Base-by-base conservation (phyloP, 2,113 vertebrate species). In the human region DNA sequence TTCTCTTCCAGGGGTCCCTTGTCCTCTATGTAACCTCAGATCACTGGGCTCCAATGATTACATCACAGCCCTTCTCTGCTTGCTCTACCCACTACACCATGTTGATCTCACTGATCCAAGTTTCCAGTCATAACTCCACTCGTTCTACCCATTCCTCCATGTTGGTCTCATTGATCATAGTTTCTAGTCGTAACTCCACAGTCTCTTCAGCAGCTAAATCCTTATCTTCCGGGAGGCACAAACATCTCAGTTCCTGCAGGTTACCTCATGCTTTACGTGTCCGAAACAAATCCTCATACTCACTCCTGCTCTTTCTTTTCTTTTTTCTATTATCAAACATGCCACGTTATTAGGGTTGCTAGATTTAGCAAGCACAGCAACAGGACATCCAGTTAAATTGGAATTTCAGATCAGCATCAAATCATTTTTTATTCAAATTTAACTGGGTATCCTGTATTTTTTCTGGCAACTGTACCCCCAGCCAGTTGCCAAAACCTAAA, bases 61-160 rank as follows among this genome's bases (percentile, higher is more conserved):
- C 27, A 14, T 64, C 61, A 64, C 61, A 64, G 61, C 12, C 12
- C 61, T 64, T 30, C 61, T 64, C 61, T 64, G 61, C 61, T 64
- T 13, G 5, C 27, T 64, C 61, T 30, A 30, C 27, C 61, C 12
- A 18, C 61, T 64, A 13, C 12, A 12, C 61, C 27, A 57, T 8
- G 1, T 25, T 13, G 59, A 10, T 17, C 2, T 43, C 23, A 25
- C 27, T 64, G 61, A 64, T 45, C 6, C 23, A 32, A 1, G 27
- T n/a, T 40, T 80, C 8, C 1, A 22, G 6, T 14, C 5, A n/a
- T 5, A 5, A 32, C 3, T 94, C 78, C 18, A 14, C 30, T 35
- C 3, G 4, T 0, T 43, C 10, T 30, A 1, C 17, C 35, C 3
- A 3, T 38, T 83, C 10, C 17, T 11, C 25, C 13, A 13, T 59